phyloP scores from a whole-genome alignment of 2,888 invertebrate genomes.

The Ectemnius cavifrons region DNA sequence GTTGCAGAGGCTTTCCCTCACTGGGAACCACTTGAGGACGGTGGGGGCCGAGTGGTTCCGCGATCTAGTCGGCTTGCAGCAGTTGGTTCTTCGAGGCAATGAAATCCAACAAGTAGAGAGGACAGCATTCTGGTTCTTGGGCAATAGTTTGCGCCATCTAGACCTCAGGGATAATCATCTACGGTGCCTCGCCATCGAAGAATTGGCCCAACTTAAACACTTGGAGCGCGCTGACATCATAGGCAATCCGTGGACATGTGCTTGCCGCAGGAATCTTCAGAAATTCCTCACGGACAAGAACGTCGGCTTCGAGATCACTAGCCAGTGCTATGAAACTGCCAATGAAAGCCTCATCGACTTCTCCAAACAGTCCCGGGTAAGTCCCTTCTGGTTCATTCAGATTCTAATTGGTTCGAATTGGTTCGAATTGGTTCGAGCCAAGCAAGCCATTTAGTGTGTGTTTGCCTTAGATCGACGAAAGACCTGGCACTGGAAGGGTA shows the following conservation, averaged over 20 bases:
- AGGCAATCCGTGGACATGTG: constrained; percentile 66
- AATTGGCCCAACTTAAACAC: constrained; percentile 47
- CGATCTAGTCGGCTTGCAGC: constrained; percentile 59
- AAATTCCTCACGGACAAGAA: constrained; percentile 45
- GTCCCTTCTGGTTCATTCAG: no score
- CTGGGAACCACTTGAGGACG: constrained; percentile 55
- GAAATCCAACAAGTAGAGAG: constrained; percentile 57
- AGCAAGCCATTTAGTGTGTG: no score
- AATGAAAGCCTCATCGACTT: constrained; percentile 16
- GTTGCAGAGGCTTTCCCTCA: constrained; percentile 58
- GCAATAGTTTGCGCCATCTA: constrained; percentile 50
- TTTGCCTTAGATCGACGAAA: neutral
- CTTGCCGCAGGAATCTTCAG: constrained; percentile 54
- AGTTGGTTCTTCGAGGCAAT: constrained; percentile 59
- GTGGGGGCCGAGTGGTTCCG: constrained; percentile 62
- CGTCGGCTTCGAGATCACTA: constrained; percentile 60
- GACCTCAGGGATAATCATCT: constrained; percentile 60
- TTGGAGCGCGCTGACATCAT: constrained; percentile 56
- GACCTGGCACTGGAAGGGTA: constrained; percentile 47
- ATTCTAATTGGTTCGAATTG: no score
- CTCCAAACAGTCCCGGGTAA: constrained; percentile 42
- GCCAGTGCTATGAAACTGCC: constrained; percentile 47
- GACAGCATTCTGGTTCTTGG: constrained; percentile 53
- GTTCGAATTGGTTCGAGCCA: no score
- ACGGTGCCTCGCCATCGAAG: constrained; percentile 55